phyloP scores from a whole-genome alignment of 92 coral and sea anemone species.

The Virgularia gustaviana region DNA sequence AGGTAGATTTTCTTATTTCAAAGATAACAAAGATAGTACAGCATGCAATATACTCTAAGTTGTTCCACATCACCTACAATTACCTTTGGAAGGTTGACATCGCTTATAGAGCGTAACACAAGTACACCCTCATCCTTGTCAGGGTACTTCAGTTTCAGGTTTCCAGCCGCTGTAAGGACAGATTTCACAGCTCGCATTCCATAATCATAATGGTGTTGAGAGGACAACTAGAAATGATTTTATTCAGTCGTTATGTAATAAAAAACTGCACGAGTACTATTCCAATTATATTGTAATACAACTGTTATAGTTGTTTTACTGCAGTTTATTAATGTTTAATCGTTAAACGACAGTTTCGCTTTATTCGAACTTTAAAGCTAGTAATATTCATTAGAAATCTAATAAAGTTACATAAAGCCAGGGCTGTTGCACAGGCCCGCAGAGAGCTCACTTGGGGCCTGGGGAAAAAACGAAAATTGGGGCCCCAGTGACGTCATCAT shows the following conservation, averaged over 20 bases:
- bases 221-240: conserved; percentile 69
- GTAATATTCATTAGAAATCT: too few species aligned
- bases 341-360: too few species aligned
- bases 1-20: neutral
- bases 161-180: conserved; percentile 91
- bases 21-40: neutral
- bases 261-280: too few species aligned
- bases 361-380: too few species aligned
- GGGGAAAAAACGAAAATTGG: too few species aligned
- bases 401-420: too few species aligned
- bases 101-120: conserved; percentile 79
- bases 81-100: conserved; percentile 96
- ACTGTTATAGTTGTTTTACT: too few species aligned
- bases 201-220: conserved; percentile 93
- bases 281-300: too few species aligned
- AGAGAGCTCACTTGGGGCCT: too few species aligned
- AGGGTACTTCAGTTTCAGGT: conserved; percentile 70
- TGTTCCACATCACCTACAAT: neutral
- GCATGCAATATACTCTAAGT: neutral
- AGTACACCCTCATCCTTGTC: conserved; percentile 82
- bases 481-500: too few species aligned
- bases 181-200: conserved; percentile 99
- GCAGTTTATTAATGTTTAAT: too few species aligned
- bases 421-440: too few species aligned
- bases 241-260: neutral